Conservation (phyloP, 2,113 vertebrate genomes). For the Prochilodus magdalenae region DNA sequence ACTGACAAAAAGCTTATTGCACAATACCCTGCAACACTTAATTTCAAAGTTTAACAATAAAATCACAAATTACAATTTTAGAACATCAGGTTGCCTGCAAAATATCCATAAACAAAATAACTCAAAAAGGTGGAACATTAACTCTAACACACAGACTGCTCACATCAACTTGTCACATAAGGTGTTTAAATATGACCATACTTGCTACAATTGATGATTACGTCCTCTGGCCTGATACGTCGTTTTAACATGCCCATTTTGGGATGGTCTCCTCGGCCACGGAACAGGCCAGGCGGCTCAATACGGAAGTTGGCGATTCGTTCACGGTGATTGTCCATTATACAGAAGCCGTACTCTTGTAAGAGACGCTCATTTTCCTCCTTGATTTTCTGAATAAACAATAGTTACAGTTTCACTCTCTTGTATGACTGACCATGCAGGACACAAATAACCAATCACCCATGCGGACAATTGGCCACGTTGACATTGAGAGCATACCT, state of each 20-base stretch:
- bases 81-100: no score
- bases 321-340: conserved; percentile 98
- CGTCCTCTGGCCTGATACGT: conserved; percentile 90
- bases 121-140: no score
- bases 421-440: no score
- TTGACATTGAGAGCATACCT: conserved; percentile 74
- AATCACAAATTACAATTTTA: no score
- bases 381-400: conserved; percentile 88
- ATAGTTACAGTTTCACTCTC: no score
- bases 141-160: no score
- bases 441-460: no score
- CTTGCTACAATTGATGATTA: conserved; percentile 99
- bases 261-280: conserved; percentile 95
- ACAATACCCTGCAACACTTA: background rate
- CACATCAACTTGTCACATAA: background rate
- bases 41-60: no score
- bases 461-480: no score
- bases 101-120: no score
- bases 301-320: conserved; percentile 98
- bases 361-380: conserved; percentile 89
- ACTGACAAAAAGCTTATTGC: no score
- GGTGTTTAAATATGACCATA: conserved; percentile 64
- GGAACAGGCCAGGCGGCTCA: conserved; percentile 95
- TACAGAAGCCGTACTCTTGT: conserved; percentile 92
- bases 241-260: conserved; percentile 99